phyloP scores from a whole-genome alignment of 2,888 invertebrate genomes.

The Dendrolimus pini region DNA sequence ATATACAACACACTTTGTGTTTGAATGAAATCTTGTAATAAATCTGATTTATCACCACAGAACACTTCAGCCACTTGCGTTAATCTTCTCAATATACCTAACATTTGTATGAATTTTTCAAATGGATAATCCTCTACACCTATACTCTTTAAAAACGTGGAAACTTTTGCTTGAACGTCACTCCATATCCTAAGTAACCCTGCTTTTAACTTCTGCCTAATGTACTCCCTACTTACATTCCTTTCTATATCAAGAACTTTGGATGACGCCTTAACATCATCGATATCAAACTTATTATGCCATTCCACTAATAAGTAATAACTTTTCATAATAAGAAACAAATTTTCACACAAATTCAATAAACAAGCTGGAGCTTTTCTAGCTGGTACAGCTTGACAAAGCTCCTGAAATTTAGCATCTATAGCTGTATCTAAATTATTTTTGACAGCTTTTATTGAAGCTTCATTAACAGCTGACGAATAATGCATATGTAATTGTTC shows the following conservation, averaged over 20 bases:
- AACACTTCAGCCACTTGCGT: conserved; percentile 95
- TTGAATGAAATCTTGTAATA: conserved; percentile 90
- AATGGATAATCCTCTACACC: conserved; percentile 92
- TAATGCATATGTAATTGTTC: conserved; percentile 97
- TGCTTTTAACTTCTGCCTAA: conserved; percentile 91
- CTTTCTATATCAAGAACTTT: conserved; percentile 77
- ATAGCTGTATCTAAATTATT: conserved; percentile 52
- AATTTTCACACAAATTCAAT: conserved; percentile 89
- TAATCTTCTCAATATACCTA: conserved; percentile 91
- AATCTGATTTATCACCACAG: conserved; percentile 90
- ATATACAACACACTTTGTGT: conserved; percentile 94
- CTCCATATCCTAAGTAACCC: conserved; percentile 93
- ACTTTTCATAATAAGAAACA: conserved; percentile 88
- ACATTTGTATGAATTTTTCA: conserved; percentile 94
- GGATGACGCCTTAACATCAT: conserved; percentile 32
- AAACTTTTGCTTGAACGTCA: conserved; percentile 94
- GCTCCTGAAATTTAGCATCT: conserved; percentile 83
- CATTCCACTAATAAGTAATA: conserved; percentile 87
- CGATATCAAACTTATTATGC: conserved; percentile 78
- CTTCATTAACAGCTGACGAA: conserved; percentile 92
- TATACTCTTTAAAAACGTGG: conserved; percentile 85
- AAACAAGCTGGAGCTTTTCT: conserved; percentile 80
- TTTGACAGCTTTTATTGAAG: conserved; percentile 79
- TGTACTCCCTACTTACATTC: conserved; percentile 84
- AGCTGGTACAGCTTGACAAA: conserved; percentile 79